Base-by-base conservation (phyloP, 2,113 vertebrate genomes). In the Eleginops maclovinus region DNA sequence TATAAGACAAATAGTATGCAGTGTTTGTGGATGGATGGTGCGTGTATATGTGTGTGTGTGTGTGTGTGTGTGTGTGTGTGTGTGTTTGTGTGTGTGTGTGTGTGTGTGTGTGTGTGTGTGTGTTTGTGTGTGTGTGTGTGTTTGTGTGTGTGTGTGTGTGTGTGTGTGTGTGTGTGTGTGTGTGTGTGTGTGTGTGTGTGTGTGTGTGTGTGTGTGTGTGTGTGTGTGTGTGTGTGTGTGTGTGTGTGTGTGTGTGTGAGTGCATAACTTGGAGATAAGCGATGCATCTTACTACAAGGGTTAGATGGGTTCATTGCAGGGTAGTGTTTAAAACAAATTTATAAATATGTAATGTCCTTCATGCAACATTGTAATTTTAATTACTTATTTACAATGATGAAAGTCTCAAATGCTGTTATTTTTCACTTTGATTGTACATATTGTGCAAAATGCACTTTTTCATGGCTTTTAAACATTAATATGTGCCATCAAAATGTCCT, bases 181-280 rank as follows among this genome's bases (percentile, higher is more conserved):
- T 3, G 12, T 41, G 59, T 61, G 19, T 40, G 19, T 21, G 19
- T n/a, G 58, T 40, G 31, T 60, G 58, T 3, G 12, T 41, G 59
- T 61, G 19, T 40, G 19, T 21, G 19, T n/a, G 58, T 40, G 31
- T 60, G 58, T 3, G 12, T 41, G 59, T 61, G 19, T 40, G 19
- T 21, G 19, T n/a, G 58, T 40, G 31, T 60, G 58, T 3, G 12
- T 41, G 59, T 61, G 19, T n/a, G n/a, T n/a, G 21, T 14, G 2
- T 22, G 40, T 15, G 40, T 12, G 1, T 40, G 19, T 21, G 19
- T n/a, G 58, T 40, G 31, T 60, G 58, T 3, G 12, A 41, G 59
- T 61, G 19, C 21, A 19, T 58, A 17, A 50, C 11, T 43, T 61
- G 44, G 16, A 69, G 43, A 69, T 50, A 58, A 65, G 19, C 26